Evolutionary conservation across 2,888 invertebrate genomes (phyloP), one percentile per base, ranked within the genome.

Genomic region (Lordiphosa fenestrarum): DNA sequence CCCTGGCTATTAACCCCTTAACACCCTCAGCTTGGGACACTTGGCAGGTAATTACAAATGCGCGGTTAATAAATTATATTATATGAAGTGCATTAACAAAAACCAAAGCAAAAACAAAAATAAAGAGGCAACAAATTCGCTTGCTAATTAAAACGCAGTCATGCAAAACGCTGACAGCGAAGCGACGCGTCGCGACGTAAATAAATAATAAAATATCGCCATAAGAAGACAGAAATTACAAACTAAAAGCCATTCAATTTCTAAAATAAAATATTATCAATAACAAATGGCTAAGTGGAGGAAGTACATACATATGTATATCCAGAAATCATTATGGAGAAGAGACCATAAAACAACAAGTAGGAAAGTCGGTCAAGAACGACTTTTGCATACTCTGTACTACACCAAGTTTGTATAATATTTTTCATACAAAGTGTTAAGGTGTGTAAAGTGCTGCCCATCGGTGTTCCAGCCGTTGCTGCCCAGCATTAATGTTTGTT

Each of bases 61-160:
- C 15, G 15, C 10, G 44, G 33, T 25, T 44, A 33, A 44, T 44
- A 44, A 44, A 44, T 44, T 44, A 33, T 33, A 30, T 33, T 44
- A 33, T 33, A 33, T 44, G 30, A 44, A 15, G 7, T 39, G 10
- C 10, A 39, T 39, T 15, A 39, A 19, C 39, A 39, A 21, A 23
- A 30, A 25, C 25, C 12, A 42, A 12, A 41, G 12, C 23, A 41
- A 41, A n/a, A 15, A 42, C 40, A 41, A 41, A 41, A 42, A 9
- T 10, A 30, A 30, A 30, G 30, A 3, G 30, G 30, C 30, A 30
- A 30, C 9, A 30, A 30, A 30, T 30, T 30, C 30, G 30, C 10
- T 30, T 51, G 56, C 71, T 77, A 77, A 73, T 73, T 73, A 77
- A 73, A 77, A 71, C 65, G 74, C 74, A 73, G 42, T 41, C 60